Evolutionary conservation across 2,797 vertebrate species (phyloP).

Genomic region (Pelobates cultripes): DNA sequence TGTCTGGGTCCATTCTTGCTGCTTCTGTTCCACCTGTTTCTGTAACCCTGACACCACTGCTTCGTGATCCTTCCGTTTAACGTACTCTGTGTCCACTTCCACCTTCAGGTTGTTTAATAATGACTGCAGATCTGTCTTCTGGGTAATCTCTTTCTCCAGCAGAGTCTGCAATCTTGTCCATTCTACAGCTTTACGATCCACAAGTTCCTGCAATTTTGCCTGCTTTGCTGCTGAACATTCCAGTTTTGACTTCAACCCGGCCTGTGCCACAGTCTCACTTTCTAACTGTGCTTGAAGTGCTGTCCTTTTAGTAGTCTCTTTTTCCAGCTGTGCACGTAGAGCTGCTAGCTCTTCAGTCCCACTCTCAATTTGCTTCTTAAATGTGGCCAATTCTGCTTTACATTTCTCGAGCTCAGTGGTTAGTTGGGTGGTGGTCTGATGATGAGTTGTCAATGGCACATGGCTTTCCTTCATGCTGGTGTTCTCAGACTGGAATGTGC

Average conservation of each 20-base stretch:
- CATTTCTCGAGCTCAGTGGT: slow-evolving; percentile 75
- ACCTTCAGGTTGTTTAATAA: slow-evolving; percentile 71
- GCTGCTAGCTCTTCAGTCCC: slow-evolving; percentile 4
- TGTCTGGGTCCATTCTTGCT: slow-evolving; percentile 35
- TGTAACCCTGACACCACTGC: slow-evolving; percentile 55
- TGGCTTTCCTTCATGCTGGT: slow-evolving; percentile 75
- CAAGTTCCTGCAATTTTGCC: slow-evolving; percentile 59
- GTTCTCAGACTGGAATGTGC: slow-evolving; percentile 73
- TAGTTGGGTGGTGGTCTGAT: slow-evolving; percentile 75
- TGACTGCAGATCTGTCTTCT: slow-evolving; percentile 68
- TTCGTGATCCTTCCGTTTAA: slow-evolving; percentile 78
- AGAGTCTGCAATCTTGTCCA: slow-evolving; percentile 75
- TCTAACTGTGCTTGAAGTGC: slow-evolving; percentile 52
- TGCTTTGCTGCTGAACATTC: slow-evolving; percentile 2
- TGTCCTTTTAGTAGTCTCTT: background rate
- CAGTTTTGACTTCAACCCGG: slow-evolving; percentile 57
- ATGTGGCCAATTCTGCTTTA: slow-evolving; percentile 73
- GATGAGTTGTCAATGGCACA: slow-evolving; percentile 75
- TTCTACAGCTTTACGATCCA: slow-evolving; percentile 78
- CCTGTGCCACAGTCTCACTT: background rate
- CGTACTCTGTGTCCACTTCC: slow-evolving; percentile 70
- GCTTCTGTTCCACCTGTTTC: slow-evolving; percentile 23
- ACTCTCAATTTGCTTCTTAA: slow-evolving; percentile 67
- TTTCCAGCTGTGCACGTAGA: slow-evolving; percentile 16
- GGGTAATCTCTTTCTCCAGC: slow-evolving; percentile 76